phyloP scores from a whole-genome alignment of 2,888 invertebrate genomes.

The Eupithecia tripunctaria region DNA sequence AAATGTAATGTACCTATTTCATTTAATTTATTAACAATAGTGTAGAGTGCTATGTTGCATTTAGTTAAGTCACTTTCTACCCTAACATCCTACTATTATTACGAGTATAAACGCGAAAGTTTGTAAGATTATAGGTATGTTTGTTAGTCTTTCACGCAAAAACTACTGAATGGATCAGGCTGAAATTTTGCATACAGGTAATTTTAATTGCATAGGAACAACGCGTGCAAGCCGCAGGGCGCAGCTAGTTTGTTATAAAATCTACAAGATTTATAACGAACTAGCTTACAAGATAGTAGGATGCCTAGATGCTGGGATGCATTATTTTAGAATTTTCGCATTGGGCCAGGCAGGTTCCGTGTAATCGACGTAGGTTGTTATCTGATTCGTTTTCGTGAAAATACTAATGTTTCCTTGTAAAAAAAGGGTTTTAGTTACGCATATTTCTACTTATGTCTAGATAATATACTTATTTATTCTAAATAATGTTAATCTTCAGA shows the following conservation, averaged over 20 bases:
- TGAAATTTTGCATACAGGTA: no score
- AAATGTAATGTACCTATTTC: not conserved
- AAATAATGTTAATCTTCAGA: not conserved
- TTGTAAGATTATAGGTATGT: no score
- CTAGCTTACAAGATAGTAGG: not conserved
- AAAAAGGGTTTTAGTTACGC: not conserved
- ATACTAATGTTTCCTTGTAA: not conserved
- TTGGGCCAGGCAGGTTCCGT: not conserved
- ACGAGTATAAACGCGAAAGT: no score
- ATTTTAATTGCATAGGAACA: no score
- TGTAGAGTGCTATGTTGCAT: constrained; percentile 10
- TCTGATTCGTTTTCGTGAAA: no score
- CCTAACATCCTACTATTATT: no score
- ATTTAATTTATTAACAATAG: not conserved
- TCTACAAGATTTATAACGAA: no score
- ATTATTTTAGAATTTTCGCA: not conserved
- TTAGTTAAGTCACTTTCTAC: constrained; percentile 18
- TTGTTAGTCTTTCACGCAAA: no score
- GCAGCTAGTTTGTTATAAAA: no score
- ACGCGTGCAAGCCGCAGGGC: no score
- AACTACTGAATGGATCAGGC: no score
- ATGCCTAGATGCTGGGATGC: not conserved
- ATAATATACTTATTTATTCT: not conserved
- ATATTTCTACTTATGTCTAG: not conserved
- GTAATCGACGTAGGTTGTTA: no score